phyloP scores from a whole-genome alignment of 2,797 vertebrate genomes.

The Pangasius sanitwongsei region DNA sequence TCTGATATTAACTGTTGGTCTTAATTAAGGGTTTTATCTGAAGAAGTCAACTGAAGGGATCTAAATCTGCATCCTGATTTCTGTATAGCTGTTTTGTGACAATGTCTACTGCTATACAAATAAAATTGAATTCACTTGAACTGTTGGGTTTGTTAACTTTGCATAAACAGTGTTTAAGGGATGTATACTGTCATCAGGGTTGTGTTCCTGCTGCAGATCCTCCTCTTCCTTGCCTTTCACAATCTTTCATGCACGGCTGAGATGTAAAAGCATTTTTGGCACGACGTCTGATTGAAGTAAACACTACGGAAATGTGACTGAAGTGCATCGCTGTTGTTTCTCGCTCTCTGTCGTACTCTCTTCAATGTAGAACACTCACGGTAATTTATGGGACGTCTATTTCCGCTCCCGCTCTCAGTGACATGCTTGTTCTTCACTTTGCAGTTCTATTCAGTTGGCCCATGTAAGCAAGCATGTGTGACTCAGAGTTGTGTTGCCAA shows the following conservation, averaged over 20 bases:
- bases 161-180: constrained; percentile 33
- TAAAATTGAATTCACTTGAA: background rate
- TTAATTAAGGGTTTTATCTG: background rate
- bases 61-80: background rate
- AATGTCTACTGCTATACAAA: background rate
- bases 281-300: constrained; percentile 32
- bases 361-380: constrained; percentile 4
- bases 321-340: constrained; percentile 1
- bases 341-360: background rate
- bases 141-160: constrained; percentile 17
- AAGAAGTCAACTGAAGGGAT: background rate
- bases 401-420: constrained; percentile 15
- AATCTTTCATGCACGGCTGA: constrained; percentile 23
- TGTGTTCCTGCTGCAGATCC: constrained; percentile 44
- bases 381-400: background rate
- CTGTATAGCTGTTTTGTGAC: background rate
- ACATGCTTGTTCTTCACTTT: constrained; percentile 35
- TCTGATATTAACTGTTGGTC: background rate
- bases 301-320: constrained; percentile 13
- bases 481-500: constrained; percentile 47
- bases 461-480: constrained; percentile 37
- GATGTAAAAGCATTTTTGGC: constrained; percentile 51
- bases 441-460: constrained; percentile 31
- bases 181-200: constrained; percentile 43
- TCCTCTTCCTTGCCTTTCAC: constrained; percentile 51